Evolutionary conservation across 2,888 invertebrate species (phyloP), one percentile per base, ranked within the genome.

Genomic region (Phortica magna): DNA sequence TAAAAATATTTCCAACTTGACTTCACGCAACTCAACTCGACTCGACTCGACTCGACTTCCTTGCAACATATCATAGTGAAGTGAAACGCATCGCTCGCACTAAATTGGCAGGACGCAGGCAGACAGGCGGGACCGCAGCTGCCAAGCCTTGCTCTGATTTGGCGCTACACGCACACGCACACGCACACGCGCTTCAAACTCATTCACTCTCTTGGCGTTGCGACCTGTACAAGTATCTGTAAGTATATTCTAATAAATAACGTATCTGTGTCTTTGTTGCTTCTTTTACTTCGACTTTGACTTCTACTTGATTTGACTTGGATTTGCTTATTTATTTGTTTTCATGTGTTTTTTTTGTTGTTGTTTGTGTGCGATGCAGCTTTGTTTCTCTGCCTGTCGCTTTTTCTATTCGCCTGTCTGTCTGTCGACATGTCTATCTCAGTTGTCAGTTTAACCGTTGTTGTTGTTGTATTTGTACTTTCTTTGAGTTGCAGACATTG

Each of bases 181-280:
- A 9, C 14, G 10, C 48, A 48, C 48, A 9, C 10, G 14, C 10
- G 9, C 48, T 12, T 48, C 48, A 48, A 48, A 9, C 10, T 12
- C 2, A 14, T 2, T 14, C 2, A 48, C 2, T 14, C 0, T 6
- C 48, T 9, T 14, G 48, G 48, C 14, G 48, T 48, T 48, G 48
- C 48, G 31, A 31, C 31, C 31, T 31, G 31, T 31, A 4, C 31
- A 4, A 31, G 31, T 31, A 48, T 48, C 48, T 48, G 48, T 48
- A 70, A 53, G 31, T 42, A 68, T 68, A 55, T 71, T 71, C 70
- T 71, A 71, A 71, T 71, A 71, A 71, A 71, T 53, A 70, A 70
- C 48, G 70, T 71, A 71, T 71, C 70, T 71, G n/a, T 31, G 22
- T 71, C 5, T 48, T 14, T 42, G 67, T 7, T n/a, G n/a, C 42